A percentile compares a stretch with the other conserved stretches of the same genome.
phyloP scores from a whole-genome alignment of 2,797 vertebrate species.

The Clamator glandarius region DNA sequence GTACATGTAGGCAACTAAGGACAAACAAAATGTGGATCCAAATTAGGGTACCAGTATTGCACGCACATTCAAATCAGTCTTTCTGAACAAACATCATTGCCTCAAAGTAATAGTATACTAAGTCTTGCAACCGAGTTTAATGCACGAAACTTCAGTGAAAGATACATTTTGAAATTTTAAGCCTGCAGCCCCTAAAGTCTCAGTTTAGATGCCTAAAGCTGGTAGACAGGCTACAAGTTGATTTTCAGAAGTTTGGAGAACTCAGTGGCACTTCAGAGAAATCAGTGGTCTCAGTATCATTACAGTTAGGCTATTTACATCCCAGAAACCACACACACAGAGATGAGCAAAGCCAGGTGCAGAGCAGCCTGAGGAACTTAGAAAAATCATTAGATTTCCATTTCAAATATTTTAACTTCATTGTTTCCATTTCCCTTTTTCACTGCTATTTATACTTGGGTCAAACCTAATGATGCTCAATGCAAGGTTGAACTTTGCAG shows the following conservation, averaged over 20 bases:
- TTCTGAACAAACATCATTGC: neutral
- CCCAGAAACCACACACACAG: neutral
- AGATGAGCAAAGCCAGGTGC: neutral
- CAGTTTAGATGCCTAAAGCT: neutral
- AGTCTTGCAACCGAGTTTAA: neutral
- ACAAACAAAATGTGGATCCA: neutral
- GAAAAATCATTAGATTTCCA: neutral
- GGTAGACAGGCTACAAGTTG: neutral
- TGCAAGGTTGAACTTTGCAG: neutral
- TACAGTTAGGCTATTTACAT: neutral
- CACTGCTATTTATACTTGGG: neutral
- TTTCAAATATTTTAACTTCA: neutral
- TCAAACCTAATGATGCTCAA: neutral
- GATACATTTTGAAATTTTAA: neutral
- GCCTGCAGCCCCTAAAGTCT: neutral
- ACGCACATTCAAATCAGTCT: neutral
- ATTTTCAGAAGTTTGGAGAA: neutral
- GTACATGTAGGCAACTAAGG: neutral
- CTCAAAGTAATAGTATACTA: neutral
- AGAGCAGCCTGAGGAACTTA: neutral
- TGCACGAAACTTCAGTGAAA: neutral
- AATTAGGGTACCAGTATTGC: neutral
- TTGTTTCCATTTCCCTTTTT: neutral
- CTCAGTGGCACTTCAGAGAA: neutral
- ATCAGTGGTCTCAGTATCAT: accelerated